phyloP scores from a whole-genome alignment of 1,140 invertebrate species.

The Zaprionus davidi region DNA sequence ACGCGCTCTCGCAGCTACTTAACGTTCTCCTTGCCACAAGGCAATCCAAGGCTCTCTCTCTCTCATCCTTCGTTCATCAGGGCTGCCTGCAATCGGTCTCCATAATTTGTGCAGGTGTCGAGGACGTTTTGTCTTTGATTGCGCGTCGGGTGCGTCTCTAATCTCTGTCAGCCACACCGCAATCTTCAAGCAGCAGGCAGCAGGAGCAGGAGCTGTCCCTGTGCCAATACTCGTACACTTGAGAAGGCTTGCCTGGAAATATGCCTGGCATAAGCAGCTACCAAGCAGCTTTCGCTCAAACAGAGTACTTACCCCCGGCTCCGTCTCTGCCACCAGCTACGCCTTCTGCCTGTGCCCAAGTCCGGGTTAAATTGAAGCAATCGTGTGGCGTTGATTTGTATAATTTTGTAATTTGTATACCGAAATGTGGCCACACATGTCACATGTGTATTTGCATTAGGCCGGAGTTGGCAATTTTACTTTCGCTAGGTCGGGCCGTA shows the following conservation, averaged over 20 bases:
- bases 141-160: slow-evolving; percentile 71
- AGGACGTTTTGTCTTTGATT: slow-evolving; percentile 76
- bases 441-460: slow-evolving; percentile 61
- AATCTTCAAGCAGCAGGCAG: slow-evolving; percentile 39
- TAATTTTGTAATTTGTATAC: slow-evolving; percentile 83
- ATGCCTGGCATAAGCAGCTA: slow-evolving; percentile 19
- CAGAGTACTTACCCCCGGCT: not conserved
- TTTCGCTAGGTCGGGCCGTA: slow-evolving; percentile 45
- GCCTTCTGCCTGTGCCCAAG: not conserved
- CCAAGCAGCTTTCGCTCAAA: not conserved
- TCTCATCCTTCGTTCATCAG: not conserved
- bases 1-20: not conserved
- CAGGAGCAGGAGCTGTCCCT: slow-evolving; percentile 19
- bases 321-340: not conserved
- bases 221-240: slow-evolving; percentile 39
- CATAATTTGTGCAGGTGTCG: slow-evolving; percentile 78
- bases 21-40: not conserved
- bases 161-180: slow-evolving; percentile 69
- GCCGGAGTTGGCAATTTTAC: slow-evolving; percentile 49
- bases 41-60: too few relatives aligned
- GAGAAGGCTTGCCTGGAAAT: slow-evolving; percentile 19
- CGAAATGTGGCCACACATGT: slow-evolving; percentile 76
- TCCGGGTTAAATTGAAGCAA: slow-evolving; percentile 77
- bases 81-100: slow-evolving; percentile 55
- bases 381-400: slow-evolving; percentile 81